phyloP scores from a whole-genome alignment of 2,888 invertebrate genomes.

The Hypsopygia costalis region DNA sequence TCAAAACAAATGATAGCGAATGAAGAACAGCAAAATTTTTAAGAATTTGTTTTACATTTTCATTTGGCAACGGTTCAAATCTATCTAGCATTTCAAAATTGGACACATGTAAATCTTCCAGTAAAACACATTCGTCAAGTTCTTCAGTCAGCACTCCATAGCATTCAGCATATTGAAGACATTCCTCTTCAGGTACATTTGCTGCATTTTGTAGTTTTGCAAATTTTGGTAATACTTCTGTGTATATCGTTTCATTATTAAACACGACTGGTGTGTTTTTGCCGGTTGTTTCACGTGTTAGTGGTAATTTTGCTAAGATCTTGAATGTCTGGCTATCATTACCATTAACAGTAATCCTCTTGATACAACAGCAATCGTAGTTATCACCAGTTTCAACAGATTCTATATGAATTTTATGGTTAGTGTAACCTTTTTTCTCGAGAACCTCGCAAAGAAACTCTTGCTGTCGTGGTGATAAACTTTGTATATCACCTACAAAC shows the following conservation, averaged over 20 bases:
- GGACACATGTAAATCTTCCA: constrained; percentile 35
- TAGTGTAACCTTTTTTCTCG: too few species aligned
- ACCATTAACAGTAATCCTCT: too few species aligned
- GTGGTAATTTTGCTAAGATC: too few species aligned
- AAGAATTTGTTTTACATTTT: constrained; percentile 27
- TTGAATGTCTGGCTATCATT: too few species aligned
- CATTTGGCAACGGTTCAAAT: constrained; percentile 24
- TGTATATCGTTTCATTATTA: constrained; percentile 17
- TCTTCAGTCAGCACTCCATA: constrained; percentile 30
- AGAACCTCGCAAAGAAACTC: too few species aligned
- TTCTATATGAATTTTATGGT: too few species aligned
- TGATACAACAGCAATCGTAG: too few species aligned
- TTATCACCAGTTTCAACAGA: too few species aligned
- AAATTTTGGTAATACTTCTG: constrained; percentile 17
- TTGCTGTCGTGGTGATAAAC: too few species aligned
- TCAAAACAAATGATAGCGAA: constrained; percentile 33
- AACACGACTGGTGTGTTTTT: too few species aligned
- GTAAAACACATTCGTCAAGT: constrained; percentile 36
- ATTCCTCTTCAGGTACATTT: constrained; percentile 26
- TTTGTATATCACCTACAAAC: too few species aligned
- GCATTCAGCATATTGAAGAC: constrained; percentile 30
- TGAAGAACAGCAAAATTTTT: constrained; percentile 35
- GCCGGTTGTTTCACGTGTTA: too few species aligned
- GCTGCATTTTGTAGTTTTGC: constrained; percentile 18
- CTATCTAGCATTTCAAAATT: constrained; percentile 32